Base-by-base conservation (phyloP, 2,888 invertebrate species). In the Oscheius sp. region DNA sequence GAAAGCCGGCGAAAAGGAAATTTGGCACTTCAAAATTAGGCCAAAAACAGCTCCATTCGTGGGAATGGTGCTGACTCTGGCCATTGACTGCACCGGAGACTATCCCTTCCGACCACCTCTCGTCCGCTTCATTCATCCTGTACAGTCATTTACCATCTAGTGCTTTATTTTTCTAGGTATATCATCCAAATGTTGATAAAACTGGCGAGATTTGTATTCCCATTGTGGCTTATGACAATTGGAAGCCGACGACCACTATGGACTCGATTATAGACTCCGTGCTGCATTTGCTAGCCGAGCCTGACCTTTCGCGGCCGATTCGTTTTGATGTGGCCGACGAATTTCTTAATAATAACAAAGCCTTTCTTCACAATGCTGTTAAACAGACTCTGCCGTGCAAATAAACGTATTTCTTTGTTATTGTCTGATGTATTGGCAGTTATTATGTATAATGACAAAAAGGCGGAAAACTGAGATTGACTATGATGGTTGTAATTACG, bases 161-260 rank as follows among this genome's bases (percentile, higher is more conserved):
- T 13, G 41, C 21, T 1, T 18, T 43, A 6, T 18, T 43, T 23
- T 41, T 41, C 16, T 45, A 63, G 63, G 23, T 63, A 16, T 66
- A 66, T 49, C 66, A 66, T 49, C 66, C 52, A 29, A 66, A 66
- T 35, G 53, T 66, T 46, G 66, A 66, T 52, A 66, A 52, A 29
- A 66, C 45, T 16, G 66, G 66, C 27, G 66, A 49, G 16, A 35
- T 66, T 12, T 66, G 66, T 29, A 49, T 66, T 27, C 52, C 66
- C n/a, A 49, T 66, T 21, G 29, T 49, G n/a, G 49, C 29, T 21
- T 66, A 23, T n/a, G 64, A 64, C 25, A 64, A 64, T 21, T 66
- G 66, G 66, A 66, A 66, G 35, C 66, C 52, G 29, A 53, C 66
- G 7, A 49, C 66, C 21, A 63, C 63, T 16, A 45, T 63, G 45